phyloP scores from a whole-genome alignment of 1,140 invertebrate species.

The Bactericera cockerelli region DNA sequence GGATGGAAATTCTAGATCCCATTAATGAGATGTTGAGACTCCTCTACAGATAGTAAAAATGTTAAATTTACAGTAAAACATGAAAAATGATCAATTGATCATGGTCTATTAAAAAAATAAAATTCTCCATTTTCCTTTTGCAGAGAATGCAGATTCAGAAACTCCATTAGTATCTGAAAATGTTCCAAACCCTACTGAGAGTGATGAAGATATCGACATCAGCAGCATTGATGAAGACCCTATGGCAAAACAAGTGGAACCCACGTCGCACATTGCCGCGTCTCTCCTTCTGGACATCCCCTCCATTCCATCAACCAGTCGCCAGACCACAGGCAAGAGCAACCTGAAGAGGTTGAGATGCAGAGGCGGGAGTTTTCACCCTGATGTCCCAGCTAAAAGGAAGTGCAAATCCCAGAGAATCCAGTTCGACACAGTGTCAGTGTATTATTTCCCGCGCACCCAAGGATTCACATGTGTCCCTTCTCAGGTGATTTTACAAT shows the following conservation, averaged over 20 bases:
- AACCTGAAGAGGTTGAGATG: conserved; percentile 37
- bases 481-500: conserved; percentile 66
- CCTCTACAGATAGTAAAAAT: too few species aligned
- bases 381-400: background rate
- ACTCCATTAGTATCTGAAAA: too few species aligned
- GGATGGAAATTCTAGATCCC: too few species aligned
- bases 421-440: conserved; percentile 80
- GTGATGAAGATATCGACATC: conserved; percentile 7
- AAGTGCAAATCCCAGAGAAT: conserved; percentile 57
- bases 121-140: too few species aligned
- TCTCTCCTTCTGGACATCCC: background rate
- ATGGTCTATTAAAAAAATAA: too few species aligned
- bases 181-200: too few species aligned
- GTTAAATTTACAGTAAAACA: too few species aligned
- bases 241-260: background rate
- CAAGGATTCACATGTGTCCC: conserved; percentile 98
- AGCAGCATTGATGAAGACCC: background rate
- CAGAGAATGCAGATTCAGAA: too few species aligned
- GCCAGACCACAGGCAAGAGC: conserved; percentile 30
- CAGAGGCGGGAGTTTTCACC: background rate
- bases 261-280: background rate
- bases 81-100: too few species aligned
- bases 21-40: too few species aligned
- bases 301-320: conserved; percentile 13
- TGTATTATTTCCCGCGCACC: conserved; percentile 85